Evolutionary conservation across 2,113 vertebrate species (phyloP), one percentile per base, ranked within the genome.

Genomic region (Suncus etruscus): DNA sequence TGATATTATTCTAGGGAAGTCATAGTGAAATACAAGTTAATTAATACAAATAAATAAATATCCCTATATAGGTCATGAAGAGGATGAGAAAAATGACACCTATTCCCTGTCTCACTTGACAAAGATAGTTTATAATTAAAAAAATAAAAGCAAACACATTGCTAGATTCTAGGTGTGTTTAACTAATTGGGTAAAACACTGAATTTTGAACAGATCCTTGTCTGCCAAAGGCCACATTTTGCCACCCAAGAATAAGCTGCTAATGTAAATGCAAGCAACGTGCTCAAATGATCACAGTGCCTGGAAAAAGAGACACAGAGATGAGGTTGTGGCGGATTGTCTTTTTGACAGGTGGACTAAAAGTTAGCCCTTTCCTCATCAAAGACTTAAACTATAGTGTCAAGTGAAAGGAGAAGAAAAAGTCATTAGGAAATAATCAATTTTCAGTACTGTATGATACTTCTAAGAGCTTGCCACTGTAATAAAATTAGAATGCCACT

Each of bases 401-500:
- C 93, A 87, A 78, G 83, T 92, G 82, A 88, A 97, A 96, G 69
- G 1, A 1, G 65, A 3, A 6, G 3, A 74, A 83, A 92, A 88
- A 63, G 91, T 86, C 39, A 94, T 96, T 89, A 96, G 86, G 81
- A 97, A 95, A 91, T 79, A 96, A 97, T 97, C 96, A 91, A 96
- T 98, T 97, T 97, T 98, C 96, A 97, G 95, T 97, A 92, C 86
- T 95, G 91, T 83, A 93, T 96, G 94, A 87, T 97, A 95, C 92
- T 91, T 96, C 94, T 93, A 94, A 96, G 96, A 95, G 24, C 97
- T 94, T 95, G 87, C 81, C 90, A 77, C 93, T 61, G n/a, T 97
- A 97, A 98, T 96, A 96, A 97, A 97, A 97, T 98, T 96, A 97
- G 95, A 91, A 95, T 97, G 86, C 76, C 76, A 87, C 97, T 97